A percentile compares a stretch with the other conserved stretches of the same genome.
Conservation (phyloP, 2,888 invertebrate species). For the Folsomia manolachei region DNA sequence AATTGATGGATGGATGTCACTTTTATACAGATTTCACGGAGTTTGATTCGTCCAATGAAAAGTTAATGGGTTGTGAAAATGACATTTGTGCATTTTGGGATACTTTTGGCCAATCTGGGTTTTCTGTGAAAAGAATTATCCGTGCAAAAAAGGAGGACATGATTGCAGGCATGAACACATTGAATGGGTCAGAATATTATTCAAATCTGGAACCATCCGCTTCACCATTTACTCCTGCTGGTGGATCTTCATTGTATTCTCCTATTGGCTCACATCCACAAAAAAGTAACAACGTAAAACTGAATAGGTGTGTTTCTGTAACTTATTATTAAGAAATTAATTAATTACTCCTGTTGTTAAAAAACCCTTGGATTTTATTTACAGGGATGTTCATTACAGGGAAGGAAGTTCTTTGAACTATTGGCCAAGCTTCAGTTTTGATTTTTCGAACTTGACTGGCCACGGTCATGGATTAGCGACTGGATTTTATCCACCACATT, state of each 20-base stretch:
- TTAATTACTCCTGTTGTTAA: background rate
- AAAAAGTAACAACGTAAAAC: slow-evolving; percentile 32
- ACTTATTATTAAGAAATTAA: background rate
- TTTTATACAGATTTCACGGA: slow-evolving; percentile 41
- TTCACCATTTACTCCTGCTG: slow-evolving; percentile 38
- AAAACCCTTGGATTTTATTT: background rate
- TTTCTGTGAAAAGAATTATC: slow-evolving; percentile 40
- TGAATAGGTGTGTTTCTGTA: slow-evolving; percentile 29
- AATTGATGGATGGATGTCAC: no score
- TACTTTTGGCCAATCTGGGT: slow-evolving; percentile 40
- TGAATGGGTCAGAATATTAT: slow-evolving; percentile 41
- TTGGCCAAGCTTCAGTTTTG: slow-evolving; percentile 45
- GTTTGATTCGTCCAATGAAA: slow-evolving; percentile 40
- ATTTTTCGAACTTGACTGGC: slow-evolving; percentile 35
- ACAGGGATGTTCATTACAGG: slow-evolving; percentile 22
- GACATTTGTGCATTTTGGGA: slow-evolving; percentile 48
- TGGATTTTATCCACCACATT: slow-evolving; percentile 49
- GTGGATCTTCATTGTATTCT: slow-evolving; percentile 34
- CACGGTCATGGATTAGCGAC: slow-evolving; percentile 41
- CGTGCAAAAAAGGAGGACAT: slow-evolving; percentile 39
- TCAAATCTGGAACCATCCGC: slow-evolving; percentile 31
- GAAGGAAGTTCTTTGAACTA: slow-evolving; percentile 46
- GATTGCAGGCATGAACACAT: slow-evolving; percentile 35
- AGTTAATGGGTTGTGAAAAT: slow-evolving; percentile 42
- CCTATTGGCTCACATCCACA: slow-evolving; percentile 24